Base-by-base conservation (phyloP, 2,113 vertebrate species). In the Empidonax traillii region DNA sequence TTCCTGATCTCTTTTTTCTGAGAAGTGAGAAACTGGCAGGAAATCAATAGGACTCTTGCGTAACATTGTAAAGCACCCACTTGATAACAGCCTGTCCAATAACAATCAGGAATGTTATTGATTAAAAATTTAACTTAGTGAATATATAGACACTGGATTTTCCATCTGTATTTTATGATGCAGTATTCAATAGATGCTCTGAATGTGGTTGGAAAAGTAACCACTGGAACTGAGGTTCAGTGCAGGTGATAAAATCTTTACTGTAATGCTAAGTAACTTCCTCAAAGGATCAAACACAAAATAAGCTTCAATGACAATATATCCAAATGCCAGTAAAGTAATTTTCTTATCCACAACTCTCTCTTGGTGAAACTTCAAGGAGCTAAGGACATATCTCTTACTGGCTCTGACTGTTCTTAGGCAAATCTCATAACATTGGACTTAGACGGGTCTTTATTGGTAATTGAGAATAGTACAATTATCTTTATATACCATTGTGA, bases 101-200 rank as follows among this genome's bases (percentile, higher is more conserved):
- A 93, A 49, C 43, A 94, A 41, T 88, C 76, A 71, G 44, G 21
- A 90, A 77, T 67, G 10, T 28, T 93, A 96, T 77, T 67, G 93
- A 94, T 80, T 73, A 71, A 83, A 95, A 93, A 80, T 51, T 39
- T 76, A 43, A 39, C 46, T 43, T 89, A 33, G 31, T 71, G 47
- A 74, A 67, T 84, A 59, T 30, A 37, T n/a, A 67, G 44, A 55
- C 67, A 94, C 41, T 80, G 77, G 78, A 93, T 94, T 93, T 96
- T 82, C 85, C 58, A 72, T 73, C 39, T 74, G 22, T 59, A 47
- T 83, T 94, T 91, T 91, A 78, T 81, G 75, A 62, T 1, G 0
- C 8, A 71, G 5, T 68, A 86, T 91, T 89, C 55, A 77, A 43
- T 37, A 80, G 65, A 71, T 67, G 17, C 7, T 46, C 25, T 83